Base-by-base conservation (phyloP, 2,797 vertebrate species). In the Botia kubotai region DNA sequence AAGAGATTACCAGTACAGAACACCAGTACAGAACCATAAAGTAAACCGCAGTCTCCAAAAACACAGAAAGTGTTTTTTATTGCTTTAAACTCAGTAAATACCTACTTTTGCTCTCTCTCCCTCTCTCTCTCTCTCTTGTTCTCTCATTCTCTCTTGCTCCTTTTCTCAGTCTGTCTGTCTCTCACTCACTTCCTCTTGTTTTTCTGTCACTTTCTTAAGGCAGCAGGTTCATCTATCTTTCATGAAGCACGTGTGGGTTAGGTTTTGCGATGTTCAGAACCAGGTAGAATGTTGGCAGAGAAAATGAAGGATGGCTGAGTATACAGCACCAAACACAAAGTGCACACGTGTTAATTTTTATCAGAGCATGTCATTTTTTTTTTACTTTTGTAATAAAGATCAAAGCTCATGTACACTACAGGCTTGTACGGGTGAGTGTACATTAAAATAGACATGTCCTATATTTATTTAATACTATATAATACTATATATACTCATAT, bases 11-110 rank as follows among this genome's bases (percentile, higher is more conserved):
- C 36, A 39, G 36, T 39, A 39, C 50, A 78, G 55, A 71, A 26
- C 23, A 26, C 23, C 23, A 23, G 43, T 63, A 17, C 63, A 79
- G 77, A 26, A 13, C 46, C 68, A 72, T 68, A 79, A 72, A 79
- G 26, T 39, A 79, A 79, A 57, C 55, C 43, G 48, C 39, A 23
- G 5, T 43, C n/a, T 62, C 57, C 57, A 63, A 39, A 39, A 39
- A 6, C 36, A 39, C 36, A 8, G 7, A 53, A 72, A 63, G 50
- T 57, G 58, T 33, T 68, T 13, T 55, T 17, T 52, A 50, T 50
- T 36, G n/a, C 55, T 71, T 53, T 6, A 2, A 21, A 65, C 57
- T 63, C 67, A 16, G 46, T 79, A 71, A 79, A 72, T 52, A 79
- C 36, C 36, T 39, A 6, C 36, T 39, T 6, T 7, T 63, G 57